These are phyloP conservation scores for Idaea straminata DNA, from an alignment of 2,888 invertebrate species.

Conservation along the genomic window DNA sequence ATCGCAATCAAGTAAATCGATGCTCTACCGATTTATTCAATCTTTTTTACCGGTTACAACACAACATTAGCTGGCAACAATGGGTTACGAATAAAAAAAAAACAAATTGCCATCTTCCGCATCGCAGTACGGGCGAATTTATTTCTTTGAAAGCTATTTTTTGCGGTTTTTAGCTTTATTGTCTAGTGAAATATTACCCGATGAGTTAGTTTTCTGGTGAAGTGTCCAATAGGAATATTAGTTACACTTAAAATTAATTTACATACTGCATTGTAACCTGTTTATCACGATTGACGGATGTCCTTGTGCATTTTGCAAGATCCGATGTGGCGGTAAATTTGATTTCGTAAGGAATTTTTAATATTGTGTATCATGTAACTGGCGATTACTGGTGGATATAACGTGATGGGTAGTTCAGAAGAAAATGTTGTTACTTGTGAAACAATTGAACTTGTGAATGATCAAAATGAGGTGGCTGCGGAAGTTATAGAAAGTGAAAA, in stretches of 20 bases:
- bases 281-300: slow-evolving; percentile 78
- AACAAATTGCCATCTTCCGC: slow-evolving; percentile 21
- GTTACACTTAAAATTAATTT: slow-evolving; percentile 8
- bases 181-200: slow-evolving; percentile 6
- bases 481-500: slow-evolving; percentile 57
- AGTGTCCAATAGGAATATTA: slow-evolving; percentile 23
- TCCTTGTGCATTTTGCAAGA: slow-evolving; percentile 75
- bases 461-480: slow-evolving; percentile 51
- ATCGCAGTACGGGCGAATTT: slow-evolving; percentile 12
- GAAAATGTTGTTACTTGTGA: slow-evolving; percentile 53
- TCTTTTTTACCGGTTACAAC: neutral
- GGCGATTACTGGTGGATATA: slow-evolving; percentile 25
- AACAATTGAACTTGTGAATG: slow-evolving; percentile 44
- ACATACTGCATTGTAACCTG: slow-evolving; percentile 70
- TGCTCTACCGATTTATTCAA: neutral
- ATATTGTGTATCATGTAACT: slow-evolving; percentile 47
- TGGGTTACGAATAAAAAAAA: slow-evolving; percentile 9
- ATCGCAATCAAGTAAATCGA: no score
- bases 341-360: slow-evolving; percentile 51
- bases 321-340: slow-evolving; percentile 75
- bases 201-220: neutral
- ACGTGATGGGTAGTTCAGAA: slow-evolving; percentile 69
- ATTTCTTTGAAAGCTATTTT: slow-evolving; percentile 9
- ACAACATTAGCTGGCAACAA: neutral
- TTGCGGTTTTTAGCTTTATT: slow-evolving; percentile 12